Percentiles rank a stretch among this genome's conserved stretches.
These are phyloP conservation scores for Eueremaeus valkanovi DNA, from an alignment of 2,888 invertebrate genomes.

Conservation along the genomic window DNA sequence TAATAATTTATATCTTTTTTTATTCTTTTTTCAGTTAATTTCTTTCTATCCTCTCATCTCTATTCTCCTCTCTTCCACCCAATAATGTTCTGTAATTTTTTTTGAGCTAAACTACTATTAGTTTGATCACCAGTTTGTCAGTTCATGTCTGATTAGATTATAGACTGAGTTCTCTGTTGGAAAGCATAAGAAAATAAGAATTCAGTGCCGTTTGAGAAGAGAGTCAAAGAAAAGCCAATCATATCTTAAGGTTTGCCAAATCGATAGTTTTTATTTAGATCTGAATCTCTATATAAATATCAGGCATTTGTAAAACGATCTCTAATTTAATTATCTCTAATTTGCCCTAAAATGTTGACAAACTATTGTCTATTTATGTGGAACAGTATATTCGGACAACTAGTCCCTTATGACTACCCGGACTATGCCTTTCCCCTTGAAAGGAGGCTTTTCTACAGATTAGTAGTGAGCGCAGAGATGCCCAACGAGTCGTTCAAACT, in stretches of 20 bases:
- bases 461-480: conserved; percentile 7
- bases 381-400: neutral
- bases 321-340: conserved; percentile 20
- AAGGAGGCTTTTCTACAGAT: neutral
- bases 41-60: neutral
- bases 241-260: conserved; percentile 22
- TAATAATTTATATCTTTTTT: conserved; percentile 16
- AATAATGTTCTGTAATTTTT: too few species aligned
- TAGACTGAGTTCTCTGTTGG: neutral
- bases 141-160: conserved; percentile 24
- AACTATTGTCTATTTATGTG: neutral
- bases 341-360: conserved; percentile 33
- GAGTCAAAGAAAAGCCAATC: conserved; percentile 9
- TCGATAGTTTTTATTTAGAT: conserved; percentile 36
- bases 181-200: neutral
- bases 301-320: conserved; percentile 32
- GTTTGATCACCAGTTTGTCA: conserved; percentile 22
- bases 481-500: neutral
- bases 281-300: conserved; percentile 31
- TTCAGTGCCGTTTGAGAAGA: neutral
- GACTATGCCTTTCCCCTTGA: neutral
- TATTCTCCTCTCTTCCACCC: neutral
- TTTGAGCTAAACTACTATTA: neutral
- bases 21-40: neutral
- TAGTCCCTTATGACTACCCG: neutral